phyloP scores from a whole-genome alignment of 2,113 vertebrate genomes.

The Zosterops borbonicus region DNA sequence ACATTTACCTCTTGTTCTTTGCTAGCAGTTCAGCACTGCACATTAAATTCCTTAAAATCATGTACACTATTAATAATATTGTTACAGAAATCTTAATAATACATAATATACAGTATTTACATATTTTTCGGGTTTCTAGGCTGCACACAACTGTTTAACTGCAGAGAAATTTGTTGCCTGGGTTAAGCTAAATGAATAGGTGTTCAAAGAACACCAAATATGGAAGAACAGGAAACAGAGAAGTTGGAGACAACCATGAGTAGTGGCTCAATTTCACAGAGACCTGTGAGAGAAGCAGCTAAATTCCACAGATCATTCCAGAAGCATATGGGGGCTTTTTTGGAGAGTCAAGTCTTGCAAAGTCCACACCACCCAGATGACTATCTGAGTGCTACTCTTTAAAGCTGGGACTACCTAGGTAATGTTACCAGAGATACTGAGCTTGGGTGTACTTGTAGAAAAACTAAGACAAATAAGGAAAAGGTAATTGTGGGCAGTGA shows the following conservation, averaged over 20 bases:
- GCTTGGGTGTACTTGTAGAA: background rate
- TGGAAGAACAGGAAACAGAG: background rate
- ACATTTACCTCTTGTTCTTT: background rate
- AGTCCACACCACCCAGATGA: background rate
- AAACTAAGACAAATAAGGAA: background rate
- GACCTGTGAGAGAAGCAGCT: background rate
- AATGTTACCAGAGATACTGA: background rate
- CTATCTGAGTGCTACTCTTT: background rate
- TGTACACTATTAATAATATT: background rate
- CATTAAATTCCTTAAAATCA: background rate
- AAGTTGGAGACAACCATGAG: background rate
- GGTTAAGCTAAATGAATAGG: background rate
- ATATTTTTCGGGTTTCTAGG: background rate
- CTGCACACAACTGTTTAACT: rapidly evolving
- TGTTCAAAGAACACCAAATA: background rate
- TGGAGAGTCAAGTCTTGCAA: background rate
- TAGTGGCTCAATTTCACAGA: background rate
- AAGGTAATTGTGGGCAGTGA: background rate
- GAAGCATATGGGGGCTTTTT: background rate
- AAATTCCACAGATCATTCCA: background rate
- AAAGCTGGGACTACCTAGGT: background rate
- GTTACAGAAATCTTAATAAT: background rate
- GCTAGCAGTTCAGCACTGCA: background rate
- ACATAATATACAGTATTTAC: background rate
- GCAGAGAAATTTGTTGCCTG: background rate